These are phyloP conservation scores for Tuberolachnus salignus DNA, from an alignment of 2,888 invertebrate genomes.

Conservation along the genomic window DNA sequence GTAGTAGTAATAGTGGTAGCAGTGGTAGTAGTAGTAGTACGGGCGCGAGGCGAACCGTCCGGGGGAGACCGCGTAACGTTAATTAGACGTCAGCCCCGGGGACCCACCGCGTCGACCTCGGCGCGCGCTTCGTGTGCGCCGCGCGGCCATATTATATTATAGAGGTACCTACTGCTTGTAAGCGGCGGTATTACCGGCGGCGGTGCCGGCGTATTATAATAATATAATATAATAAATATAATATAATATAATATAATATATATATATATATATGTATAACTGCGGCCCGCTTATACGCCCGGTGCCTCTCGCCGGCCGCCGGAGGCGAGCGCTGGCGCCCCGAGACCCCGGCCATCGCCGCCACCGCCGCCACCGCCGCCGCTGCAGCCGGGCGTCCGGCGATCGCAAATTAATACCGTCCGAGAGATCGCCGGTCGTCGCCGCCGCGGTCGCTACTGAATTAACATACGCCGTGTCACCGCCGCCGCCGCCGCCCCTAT, in stretches of 20 bases:
- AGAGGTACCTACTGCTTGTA: neutral
- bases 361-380: too few relatives aligned
- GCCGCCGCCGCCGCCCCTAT: constrained; percentile 39
- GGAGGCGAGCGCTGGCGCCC: constrained; percentile 6
- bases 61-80: constrained; percentile 48
- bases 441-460: neutral
- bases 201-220: neutral
- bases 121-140: constrained; percentile 24
- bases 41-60: neutral
- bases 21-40: neutral
- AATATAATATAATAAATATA: too few relatives aligned
- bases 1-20: neutral
- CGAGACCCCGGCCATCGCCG: constrained; percentile 5
- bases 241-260: too few relatives aligned
- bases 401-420: constrained; percentile 48
- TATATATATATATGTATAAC: neutral
- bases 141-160: neutral
- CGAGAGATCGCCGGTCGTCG: neutral
- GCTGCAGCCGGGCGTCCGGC: constrained; percentile 12
- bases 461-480: constrained; percentile 38
- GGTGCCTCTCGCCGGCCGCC: neutral
- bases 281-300: neutral
- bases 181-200: neutral
- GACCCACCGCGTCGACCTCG: constrained; percentile 51
- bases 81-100: constrained; percentile 56